Percentiles rank a stretch among this genome's conserved stretches.
Conservation (phyloP, 2,113 vertebrate genomes). For the Penelope pileata region DNA sequence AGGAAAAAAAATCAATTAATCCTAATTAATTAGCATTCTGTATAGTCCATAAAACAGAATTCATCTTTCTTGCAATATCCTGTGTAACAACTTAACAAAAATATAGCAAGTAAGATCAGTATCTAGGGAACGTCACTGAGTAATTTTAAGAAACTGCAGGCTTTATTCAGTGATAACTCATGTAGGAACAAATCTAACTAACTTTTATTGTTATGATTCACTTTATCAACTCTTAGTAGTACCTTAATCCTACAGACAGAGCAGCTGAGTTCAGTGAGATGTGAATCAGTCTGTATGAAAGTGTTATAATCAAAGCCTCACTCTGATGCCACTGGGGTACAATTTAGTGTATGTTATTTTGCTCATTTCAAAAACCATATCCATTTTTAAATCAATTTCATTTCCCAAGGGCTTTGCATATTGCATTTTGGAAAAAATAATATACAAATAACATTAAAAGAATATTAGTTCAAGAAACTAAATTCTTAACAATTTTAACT, state of each 20-base stretch:
- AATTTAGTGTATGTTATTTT: background rate
- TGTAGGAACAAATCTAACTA: background rate
- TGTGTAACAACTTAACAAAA: background rate
- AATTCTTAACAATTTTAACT: constrained; percentile 3
- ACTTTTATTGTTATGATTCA: background rate
- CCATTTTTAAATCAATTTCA: constrained; percentile 26
- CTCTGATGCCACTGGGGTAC: background rate
- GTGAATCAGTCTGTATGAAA: background rate
- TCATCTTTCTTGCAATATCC: background rate
- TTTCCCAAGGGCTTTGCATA: background rate
- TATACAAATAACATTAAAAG: background rate
- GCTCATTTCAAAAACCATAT: constrained; percentile 22
- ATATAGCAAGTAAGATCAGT: background rate
- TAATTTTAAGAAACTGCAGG: background rate
- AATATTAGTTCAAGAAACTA: constrained; percentile 8
- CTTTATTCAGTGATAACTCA: constrained; percentile 5
- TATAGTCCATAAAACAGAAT: background rate
- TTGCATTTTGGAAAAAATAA: constrained; percentile 4
- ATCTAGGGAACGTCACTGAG: background rate
- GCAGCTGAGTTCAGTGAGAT: background rate
- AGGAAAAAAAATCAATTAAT: constrained; percentile 16
- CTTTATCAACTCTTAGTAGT: background rate
- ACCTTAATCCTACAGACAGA: constrained; percentile 1
- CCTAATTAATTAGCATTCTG: constrained; percentile 13
- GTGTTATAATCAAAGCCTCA: background rate